Evolutionary conservation across 2,113 vertebrate species (phyloP).

Genomic region (Ptychochromis oligacanthus): DNA sequence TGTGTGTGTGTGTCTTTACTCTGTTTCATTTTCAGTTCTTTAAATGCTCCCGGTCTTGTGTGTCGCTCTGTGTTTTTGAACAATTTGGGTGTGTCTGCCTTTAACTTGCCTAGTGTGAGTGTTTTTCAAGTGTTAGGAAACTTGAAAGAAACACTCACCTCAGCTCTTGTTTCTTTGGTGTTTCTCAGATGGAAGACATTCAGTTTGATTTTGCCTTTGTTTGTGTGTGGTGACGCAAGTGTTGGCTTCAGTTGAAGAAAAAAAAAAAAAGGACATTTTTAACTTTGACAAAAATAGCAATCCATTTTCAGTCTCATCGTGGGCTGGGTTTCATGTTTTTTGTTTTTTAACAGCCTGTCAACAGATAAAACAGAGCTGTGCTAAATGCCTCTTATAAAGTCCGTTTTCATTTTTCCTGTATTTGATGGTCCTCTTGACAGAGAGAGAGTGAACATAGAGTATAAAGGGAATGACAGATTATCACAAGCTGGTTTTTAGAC

Average conservation of each 20-base stretch:
- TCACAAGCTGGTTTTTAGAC: neutral
- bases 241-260: neutral
- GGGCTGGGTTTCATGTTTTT: neutral
- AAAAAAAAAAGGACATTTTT: neutral
- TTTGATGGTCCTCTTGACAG: neutral
- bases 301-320: conserved; percentile 5
- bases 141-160: neutral
- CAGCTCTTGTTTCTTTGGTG: neutral
- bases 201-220: neutral
- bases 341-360: conserved; percentile 11
- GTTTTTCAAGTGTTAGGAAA: neutral
- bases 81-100: neutral
- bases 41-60: neutral
- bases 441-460: neutral
- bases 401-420: neutral
- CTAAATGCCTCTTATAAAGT: neutral
- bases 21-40: neutral
- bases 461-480: neutral
- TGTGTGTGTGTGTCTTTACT: neutral
- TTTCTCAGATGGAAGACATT: neutral
- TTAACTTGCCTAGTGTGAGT: neutral
- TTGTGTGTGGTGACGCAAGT: neutral
- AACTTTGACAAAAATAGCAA: conserved; percentile 45
- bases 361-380: conserved; percentile 17
- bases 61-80: neutral